Evolutionary conservation across 2,113 vertebrate species (phyloP), one percentile per base, ranked within the genome.

Genomic region (Falco punctatus): DNA sequence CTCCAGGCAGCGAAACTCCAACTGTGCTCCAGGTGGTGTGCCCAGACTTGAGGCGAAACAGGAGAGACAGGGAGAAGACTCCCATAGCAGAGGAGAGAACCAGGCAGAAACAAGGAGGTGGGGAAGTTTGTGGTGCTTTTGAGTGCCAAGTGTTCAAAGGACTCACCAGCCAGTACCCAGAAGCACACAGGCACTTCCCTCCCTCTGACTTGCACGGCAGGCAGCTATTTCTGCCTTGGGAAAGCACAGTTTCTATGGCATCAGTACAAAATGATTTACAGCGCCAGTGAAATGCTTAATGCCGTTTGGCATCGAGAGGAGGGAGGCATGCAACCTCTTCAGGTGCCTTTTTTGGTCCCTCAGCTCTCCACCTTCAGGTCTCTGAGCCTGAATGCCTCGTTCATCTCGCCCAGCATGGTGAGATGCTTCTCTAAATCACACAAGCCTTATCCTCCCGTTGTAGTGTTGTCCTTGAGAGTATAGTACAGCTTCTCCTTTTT

Each of bases 241-340:
- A 75, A 65, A 86, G n/a, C 70, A 33, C 86, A 69, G 90, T 79
- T 93, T 88, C 81, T 79, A 46, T 88, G 85, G 66, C 94, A 80
- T 88, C 85, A 33, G 57, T 83, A 73, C 81, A 78, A 94, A 81
- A 6, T 78, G 78, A 89, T 92, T 91, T 70, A 90, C 86, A 92
- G 82, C 0, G 0, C 66, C 77, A 17, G 66, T 44, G 85, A 92
- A 88, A 93, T 35, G 40, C 62, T 93, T 87, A 52, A 90, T 94
- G 88, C 86, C 46, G 10, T 40, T 10, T 93, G 95, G 82, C 66
- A 86, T 61, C 90, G 61, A 21, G 88, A 88, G 59, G 64, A 89
- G 21, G 35, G 40, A 72, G 58, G 40, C 23, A 40, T 42, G n/a
- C 64, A 86, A 30, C 59, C 48, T 85, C 87, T 77, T 72, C 71